These are phyloP conservation scores for Epinotia demarniana DNA, from an alignment of 2,888 invertebrate species.

Conservation along the genomic window DNA sequence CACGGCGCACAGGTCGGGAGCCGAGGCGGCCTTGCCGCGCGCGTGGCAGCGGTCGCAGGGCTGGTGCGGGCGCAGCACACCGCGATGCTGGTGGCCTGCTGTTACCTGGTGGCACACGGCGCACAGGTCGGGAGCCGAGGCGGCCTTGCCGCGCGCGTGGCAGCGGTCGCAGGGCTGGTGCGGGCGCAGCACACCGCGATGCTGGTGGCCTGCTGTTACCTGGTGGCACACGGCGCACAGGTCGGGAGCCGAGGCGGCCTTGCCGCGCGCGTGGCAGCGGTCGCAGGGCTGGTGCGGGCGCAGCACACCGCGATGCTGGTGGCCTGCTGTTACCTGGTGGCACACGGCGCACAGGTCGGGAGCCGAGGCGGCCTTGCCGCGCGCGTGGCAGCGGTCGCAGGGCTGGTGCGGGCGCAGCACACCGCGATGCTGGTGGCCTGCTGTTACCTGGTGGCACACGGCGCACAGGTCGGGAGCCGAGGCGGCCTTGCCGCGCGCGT, in stretches of 20 bases:
- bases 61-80: slow-evolving; percentile 86
- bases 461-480: slow-evolving; percentile 83
- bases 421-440: slow-evolving; percentile 76
- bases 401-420: slow-evolving; percentile 92
- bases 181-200: slow-evolving; percentile 88
- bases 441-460: slow-evolving; percentile 91
- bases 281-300: slow-evolving; percentile 93
- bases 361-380: slow-evolving; percentile 87
- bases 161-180: slow-evolving; percentile 93
- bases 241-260: slow-evolving; percentile 84
- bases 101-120: slow-evolving; percentile 91
- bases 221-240: slow-evolving; percentile 30
- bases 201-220: no score
- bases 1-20: slow-evolving; percentile 60
- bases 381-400: slow-evolving; percentile 91
- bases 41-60: slow-evolving; percentile 92
- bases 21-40: slow-evolving; percentile 87
- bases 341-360: slow-evolving; percentile 88
- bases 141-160: slow-evolving; percentile 89
- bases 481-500: slow-evolving; percentile 88
- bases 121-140: slow-evolving; percentile 80
- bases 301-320: slow-evolving; percentile 68
- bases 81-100: slow-evolving; percentile 74
- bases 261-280: slow-evolving; percentile 90
- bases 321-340: slow-evolving; percentile 86